Base-by-base conservation (phyloP, 1,140 invertebrate genomes). In the Chymomyza costata region DNA sequence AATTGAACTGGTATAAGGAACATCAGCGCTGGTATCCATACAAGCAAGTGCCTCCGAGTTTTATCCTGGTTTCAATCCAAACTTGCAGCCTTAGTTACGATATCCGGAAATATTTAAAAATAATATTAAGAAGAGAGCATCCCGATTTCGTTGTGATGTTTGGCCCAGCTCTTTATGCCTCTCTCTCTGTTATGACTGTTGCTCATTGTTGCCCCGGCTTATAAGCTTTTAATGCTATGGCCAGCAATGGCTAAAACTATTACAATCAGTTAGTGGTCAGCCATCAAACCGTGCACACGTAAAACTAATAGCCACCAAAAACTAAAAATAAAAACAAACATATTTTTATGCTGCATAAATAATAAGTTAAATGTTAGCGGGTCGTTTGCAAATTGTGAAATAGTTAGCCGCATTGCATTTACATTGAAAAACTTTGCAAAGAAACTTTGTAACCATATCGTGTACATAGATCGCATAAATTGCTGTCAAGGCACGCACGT, bases 271-370 rank as follows among this genome's bases (percentile, higher is more conserved):
- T 48, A 50, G 34, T 49, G 71, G 73, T 60, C 63, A 67, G 71
- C 73, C 54, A 78, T 78, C 58, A 58, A 50, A 37, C 67, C 38
- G 71, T 63, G 47, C 65, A 64, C 71, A 78, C 70, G 71, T 76
- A 59, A 15, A 54, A 76, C 56, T 66, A 52, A 63, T 80, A 19
- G 19, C 39, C 41, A 40, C 21, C 39, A n/a, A 53, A 46, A 30
- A 25, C n/a, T 6, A 44, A 37, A 28, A 51, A 34, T n/a, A 17
- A 38, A 51, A 8, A 3, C 21, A 61, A 74, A 35, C 19, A 16
- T 38, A 15, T 38, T 35, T 53, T 32, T 58, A 53, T 47, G 34
- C 47, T 41, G 43, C 32, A 58, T 45, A 34, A 34, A 28, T 44
- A n/a, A n/a, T n/a, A n/a, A n/a, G n/a, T n/a, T n/a, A n/a, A n/a